Percentiles rank a stretch among this genome's conserved stretches.
Conservation (phyloP, 92 coral and sea anemone genomes). For the Zoanthus gigantus region DNA sequence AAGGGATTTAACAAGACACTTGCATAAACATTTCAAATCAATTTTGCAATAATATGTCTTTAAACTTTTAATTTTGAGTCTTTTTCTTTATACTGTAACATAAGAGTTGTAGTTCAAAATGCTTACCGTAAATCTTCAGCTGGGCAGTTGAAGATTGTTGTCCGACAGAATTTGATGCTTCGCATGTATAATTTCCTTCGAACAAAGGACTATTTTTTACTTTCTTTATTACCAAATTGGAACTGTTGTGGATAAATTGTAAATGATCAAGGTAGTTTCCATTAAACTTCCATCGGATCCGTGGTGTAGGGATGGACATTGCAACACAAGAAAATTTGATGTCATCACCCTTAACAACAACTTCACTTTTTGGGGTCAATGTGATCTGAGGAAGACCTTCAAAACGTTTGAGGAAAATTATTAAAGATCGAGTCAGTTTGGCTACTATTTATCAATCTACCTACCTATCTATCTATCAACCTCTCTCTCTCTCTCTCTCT, state of each 20-base stretch:
- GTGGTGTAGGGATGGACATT: slow-evolving; percentile 27
- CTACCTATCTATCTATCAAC: too few relatives aligned
- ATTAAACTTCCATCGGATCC: slow-evolving; percentile 31
- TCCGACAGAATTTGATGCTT: slow-evolving; percentile 7
- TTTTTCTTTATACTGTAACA: too few relatives aligned
- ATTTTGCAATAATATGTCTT: too few relatives aligned
- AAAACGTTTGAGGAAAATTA: too few relatives aligned
- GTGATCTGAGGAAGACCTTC: slow-evolving; percentile 26
- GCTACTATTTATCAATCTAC: too few relatives aligned
- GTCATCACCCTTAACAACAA: slow-evolving; percentile 9
- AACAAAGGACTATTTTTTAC: not conserved
- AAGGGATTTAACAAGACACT: too few relatives aligned
- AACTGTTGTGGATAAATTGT: not conserved
- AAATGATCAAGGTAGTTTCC: not conserved
- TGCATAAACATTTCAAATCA: too few relatives aligned
- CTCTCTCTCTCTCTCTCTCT: too few relatives aligned
- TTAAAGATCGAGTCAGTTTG: too few relatives aligned
- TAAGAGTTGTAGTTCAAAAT: too few relatives aligned
- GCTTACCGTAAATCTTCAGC: slow-evolving; percentile 6
- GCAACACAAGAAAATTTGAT: not conserved
- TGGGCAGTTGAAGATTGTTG: not conserved
- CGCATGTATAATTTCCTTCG: slow-evolving; percentile 30
- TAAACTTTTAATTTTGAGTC: too few relatives aligned
- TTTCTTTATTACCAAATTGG: slow-evolving; percentile 6
- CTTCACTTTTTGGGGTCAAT: not conserved